These are phyloP conservation scores for Pithys albifrons DNA, from an alignment of 2,113 vertebrate species.

Conservation along the genomic window DNA sequence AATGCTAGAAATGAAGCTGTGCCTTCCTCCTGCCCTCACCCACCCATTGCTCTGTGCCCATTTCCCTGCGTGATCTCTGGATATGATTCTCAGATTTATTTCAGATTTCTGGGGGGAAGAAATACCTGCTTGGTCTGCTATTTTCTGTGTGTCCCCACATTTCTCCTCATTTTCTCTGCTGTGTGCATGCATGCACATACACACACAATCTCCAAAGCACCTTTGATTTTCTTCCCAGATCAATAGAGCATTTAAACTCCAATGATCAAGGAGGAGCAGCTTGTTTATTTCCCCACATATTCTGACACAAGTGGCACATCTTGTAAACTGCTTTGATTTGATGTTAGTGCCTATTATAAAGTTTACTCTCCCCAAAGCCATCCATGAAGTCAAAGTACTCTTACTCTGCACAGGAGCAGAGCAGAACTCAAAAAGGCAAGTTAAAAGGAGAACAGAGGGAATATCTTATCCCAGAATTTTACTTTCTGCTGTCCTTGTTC, in stretches of 20 bases:
- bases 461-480: neutral
- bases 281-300: constrained; percentile 55
- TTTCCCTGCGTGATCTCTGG: neutral
- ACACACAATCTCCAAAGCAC: constrained; percentile 28
- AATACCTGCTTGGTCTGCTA: neutral
- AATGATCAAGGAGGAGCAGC: constrained; percentile 58
- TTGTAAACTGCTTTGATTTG: constrained; percentile 44
- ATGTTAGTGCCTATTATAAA: constrained; percentile 44
- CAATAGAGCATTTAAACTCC: constrained; percentile 68
- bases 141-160: constrained; percentile 4
- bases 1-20: neutral
- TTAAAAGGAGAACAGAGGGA: neutral
- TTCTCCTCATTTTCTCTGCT: neutral
- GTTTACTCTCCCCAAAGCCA: constrained; percentile 8
- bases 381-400: constrained; percentile 35
- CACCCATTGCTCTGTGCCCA: neutral
- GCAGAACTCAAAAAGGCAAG: neutral
- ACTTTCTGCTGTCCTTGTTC: neutral
- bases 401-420: neutral
- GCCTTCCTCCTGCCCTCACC: neutral
- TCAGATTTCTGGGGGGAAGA: neutral
- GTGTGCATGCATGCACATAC: constrained; percentile 17
- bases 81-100: neutral
- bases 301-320: constrained; percentile 41
- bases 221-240: constrained; percentile 53